Evolutionary conservation across 2,797 vertebrate species (phyloP), one percentile per base, ranked within the genome.

Genomic region (Lagodon rhomboides): DNA sequence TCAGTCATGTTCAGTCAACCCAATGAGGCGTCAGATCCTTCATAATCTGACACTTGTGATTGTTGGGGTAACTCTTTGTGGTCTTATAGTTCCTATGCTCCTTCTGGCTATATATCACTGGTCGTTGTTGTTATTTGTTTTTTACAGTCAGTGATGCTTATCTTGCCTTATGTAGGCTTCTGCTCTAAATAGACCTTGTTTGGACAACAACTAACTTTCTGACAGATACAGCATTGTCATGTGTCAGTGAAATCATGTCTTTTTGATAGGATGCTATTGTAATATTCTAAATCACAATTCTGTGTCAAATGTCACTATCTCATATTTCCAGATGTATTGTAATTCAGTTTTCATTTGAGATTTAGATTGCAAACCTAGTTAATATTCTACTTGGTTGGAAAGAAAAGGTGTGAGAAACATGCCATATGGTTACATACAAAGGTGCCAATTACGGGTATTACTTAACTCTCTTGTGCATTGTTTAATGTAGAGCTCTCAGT

Each of bases 1-100:
- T 70, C 50, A 25, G 53, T 73, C 63, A 55, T 12, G 11, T 70
- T 75, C 46, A 50, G 51, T 66, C 68, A 59, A 59, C 55, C 53
- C 34, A 41, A 18, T 12, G 30, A 58, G 54, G n/a, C 11, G 2
- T 34, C 34, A 34, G 34, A 34, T 46, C 27, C 30, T 75, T 65
- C 18, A 23, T 73, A 47, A 49, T 80, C 25, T 59, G 46, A 58
- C 25, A 41, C 41, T 15, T 74, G 34, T 69, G 66, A 72, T 34
- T 30, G 23, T 76, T 49, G 46, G 0, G 55, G n/a, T 53, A 34
- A 3, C 30, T 49, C 44, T 62, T 63, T n/a, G 25, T 46, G 43
- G 17, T 69, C 62, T 5, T 41, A n/a, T 60, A 30, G 5, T 68
- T 51, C n/a, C n/a, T n/a, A n/a, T 38, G 13, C 58, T 64, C 47